Evolutionary conservation across 1,140 invertebrate genomes (phyloP).

Genomic region (Hormaphis cornu): DNA sequence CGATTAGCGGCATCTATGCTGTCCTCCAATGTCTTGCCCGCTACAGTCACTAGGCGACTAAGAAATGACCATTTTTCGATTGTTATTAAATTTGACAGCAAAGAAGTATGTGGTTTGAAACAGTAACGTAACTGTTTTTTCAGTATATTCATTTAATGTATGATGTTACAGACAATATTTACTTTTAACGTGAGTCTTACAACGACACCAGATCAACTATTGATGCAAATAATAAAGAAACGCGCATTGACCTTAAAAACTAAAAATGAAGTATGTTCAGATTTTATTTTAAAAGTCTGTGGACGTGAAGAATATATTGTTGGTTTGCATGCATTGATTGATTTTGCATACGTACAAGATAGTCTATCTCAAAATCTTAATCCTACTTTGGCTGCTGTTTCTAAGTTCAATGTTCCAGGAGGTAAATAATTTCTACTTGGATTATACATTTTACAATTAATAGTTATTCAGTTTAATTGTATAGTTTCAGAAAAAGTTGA

Average conservation of each 20-base stretch:
- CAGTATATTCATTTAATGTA: conserved; percentile 19
- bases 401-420: conserved; percentile 51
- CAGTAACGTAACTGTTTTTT: not conserved
- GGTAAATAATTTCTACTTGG: too few species aligned
- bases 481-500: conserved; percentile 47
- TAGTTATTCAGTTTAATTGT: conserved; percentile 30
- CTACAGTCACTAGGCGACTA: conserved; percentile 51
- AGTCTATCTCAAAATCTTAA: conserved; percentile 55
- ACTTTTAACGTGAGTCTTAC: conserved; percentile 59
- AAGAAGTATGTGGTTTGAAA: conserved; percentile 48
- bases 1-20: conserved; percentile 47
- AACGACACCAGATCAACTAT: conserved; percentile 57
- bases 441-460: not conserved
- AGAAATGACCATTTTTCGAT: conserved; percentile 57
- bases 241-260: conserved; percentile 57
- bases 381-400: conserved; percentile 58
- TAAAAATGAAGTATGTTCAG: conserved; percentile 51
- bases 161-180: conserved; percentile 52
- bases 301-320: conserved; percentile 77
- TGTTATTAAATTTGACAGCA: conserved; percentile 57
- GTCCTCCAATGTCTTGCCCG: conserved; percentile 14
- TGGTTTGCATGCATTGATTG: conserved; percentile 66
- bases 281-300: conserved; percentile 72
- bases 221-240: conserved; percentile 60
- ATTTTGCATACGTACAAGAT: conserved; percentile 74